Evolutionary conservation across 2,797 vertebrate genomes (phyloP).

Genomic region (Oreochromis mossambicus): DNA sequence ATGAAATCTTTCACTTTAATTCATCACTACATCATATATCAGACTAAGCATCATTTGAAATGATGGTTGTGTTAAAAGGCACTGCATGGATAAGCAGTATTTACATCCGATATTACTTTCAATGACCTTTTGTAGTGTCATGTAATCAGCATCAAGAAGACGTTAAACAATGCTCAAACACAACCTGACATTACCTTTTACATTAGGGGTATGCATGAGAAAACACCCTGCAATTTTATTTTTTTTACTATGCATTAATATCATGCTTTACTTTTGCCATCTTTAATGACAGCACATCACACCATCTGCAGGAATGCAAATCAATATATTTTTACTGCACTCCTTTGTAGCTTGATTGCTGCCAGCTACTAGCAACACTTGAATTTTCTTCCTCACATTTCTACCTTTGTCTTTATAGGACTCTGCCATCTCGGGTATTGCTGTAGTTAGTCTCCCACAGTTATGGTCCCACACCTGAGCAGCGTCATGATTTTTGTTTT

Average conservation of each 20-base stretch:
- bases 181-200: neutral
- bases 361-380: neutral
- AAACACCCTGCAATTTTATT: neutral
- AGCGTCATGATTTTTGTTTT: slow-evolving; percentile 83
- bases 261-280: neutral
- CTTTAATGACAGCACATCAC: neutral
- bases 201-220: neutral
- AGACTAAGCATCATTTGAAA: neutral
- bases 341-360: neutral
- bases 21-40: neutral
- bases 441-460: slow-evolving; percentile 68
- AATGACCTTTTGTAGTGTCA: neutral
- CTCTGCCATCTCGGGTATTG: neutral
- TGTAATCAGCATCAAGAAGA: neutral
- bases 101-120: neutral
- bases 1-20: neutral
- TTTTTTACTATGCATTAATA: neutral
- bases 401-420: neutral
- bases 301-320: neutral
- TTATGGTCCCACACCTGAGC: slow-evolving; percentile 86
- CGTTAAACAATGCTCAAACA: neutral
- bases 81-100: neutral
- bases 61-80: neutral
- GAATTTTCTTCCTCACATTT: neutral
- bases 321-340: neutral